A percentile compares a stretch with the other conserved stretches of the same genome.
Conservation (phyloP, 2,113 vertebrate genomes). For the Callospermophilus lateralis region DNA sequence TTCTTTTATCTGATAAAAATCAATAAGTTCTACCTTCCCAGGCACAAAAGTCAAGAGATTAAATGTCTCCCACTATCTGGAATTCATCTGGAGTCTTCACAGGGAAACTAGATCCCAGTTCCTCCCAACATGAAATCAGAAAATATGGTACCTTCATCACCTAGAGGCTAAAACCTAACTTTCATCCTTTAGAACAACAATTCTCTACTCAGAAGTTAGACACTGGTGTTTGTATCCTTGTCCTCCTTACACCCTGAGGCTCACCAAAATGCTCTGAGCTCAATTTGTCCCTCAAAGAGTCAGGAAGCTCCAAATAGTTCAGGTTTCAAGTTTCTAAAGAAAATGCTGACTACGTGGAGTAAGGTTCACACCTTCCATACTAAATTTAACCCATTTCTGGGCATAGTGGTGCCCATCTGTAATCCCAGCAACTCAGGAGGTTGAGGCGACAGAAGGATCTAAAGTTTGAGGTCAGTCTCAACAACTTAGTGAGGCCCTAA, state of each 20-base stretch:
- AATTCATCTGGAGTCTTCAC: not conserved
- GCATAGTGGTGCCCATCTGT: not conserved
- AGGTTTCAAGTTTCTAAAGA: not conserved
- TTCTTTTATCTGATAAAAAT: slow-evolving; percentile 18
- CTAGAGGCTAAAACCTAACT: not conserved
- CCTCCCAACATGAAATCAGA: not conserved
- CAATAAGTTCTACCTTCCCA: not conserved
- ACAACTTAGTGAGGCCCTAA: not conserved
- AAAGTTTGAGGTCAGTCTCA: not conserved
- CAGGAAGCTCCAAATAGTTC: not conserved
- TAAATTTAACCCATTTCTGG: not conserved
- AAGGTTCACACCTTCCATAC: not conserved
- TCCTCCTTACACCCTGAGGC: not conserved
- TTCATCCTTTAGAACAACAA: not conserved
- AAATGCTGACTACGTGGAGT: not conserved
- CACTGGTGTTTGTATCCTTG: not conserved
- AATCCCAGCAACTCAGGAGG: not conserved
- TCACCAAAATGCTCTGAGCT: not conserved
- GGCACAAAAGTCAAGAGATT: slow-evolving; percentile 36
- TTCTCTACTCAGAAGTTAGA: not conserved
- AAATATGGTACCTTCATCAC: not conserved
- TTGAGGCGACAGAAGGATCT: not conserved
- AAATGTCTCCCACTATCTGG: not conserved
- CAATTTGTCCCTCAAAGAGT: not conserved
- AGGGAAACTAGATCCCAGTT: not conserved